Evolutionary conservation across 2,888 invertebrate genomes (phyloP).

Genomic region (Hyposoter dolosus): DNA sequence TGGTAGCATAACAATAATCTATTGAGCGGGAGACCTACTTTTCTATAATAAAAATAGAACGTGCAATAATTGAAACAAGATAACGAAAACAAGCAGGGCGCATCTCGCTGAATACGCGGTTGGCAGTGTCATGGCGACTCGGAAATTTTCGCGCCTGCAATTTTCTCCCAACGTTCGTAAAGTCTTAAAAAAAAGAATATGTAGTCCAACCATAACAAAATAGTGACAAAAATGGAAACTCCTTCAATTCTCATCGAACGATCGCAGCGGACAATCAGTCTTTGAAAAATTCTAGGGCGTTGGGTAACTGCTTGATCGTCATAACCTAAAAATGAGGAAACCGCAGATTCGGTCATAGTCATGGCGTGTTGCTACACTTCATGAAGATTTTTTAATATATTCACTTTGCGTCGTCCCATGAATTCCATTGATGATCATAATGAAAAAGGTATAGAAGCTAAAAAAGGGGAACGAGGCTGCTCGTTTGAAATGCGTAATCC

Average conservation of each 20-base stretch:
- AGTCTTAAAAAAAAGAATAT: too few species aligned
- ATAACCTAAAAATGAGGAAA: neutral
- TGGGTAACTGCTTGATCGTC: neutral
- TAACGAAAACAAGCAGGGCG: neutral
- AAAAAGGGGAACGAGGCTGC: slow-evolving; percentile 59
- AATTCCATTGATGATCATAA: slow-evolving; percentile 29
- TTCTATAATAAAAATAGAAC: neutral
- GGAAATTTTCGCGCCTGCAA: neutral
- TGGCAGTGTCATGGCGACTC: neutral
- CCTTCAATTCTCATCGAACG: too few species aligned
- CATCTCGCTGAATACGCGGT: too few species aligned
- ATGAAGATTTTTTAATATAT: slow-evolving; percentile 7
- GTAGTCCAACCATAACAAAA: too few species aligned
- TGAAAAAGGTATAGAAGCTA: slow-evolving; percentile 29
- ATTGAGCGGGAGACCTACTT: slow-evolving; percentile 19
- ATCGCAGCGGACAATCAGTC: neutral
- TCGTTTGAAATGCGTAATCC: slow-evolving; percentile 81
- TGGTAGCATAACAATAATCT: slow-evolving; percentile 4
- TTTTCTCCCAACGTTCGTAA: neutral
- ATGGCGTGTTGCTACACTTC: neutral
- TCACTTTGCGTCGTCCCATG: slow-evolving; percentile 8
- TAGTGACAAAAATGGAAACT: too few species aligned
- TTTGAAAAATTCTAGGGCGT: neutral
- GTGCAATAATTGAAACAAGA: neutral
- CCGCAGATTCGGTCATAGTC: slow-evolving; percentile 7